Percentiles rank a stretch among this genome's conserved stretches.
phyloP scores from a whole-genome alignment of 92 coral and sea anemone genomes.

The Hydrozoanthus gracilis region DNA sequence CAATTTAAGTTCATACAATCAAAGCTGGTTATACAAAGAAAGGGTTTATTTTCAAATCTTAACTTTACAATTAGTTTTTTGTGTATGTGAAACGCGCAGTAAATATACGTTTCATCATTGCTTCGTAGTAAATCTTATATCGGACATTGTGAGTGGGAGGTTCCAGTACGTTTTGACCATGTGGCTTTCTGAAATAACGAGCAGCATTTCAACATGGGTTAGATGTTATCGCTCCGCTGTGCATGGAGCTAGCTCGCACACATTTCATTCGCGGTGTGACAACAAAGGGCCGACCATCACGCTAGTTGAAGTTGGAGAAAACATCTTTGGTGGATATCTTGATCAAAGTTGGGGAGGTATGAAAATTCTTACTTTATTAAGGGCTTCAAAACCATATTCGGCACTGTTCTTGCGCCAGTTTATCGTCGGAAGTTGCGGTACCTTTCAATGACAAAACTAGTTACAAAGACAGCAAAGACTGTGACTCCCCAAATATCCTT shows the following conservation, averaged over 20 bases:
- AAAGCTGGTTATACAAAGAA: too few species aligned
- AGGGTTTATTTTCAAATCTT: too few species aligned
- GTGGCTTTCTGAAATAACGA: not conserved
- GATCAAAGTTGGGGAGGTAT: constrained; percentile 50
- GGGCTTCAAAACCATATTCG: too few species aligned
- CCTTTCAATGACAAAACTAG: too few species aligned
- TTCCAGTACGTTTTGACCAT: constrained; percentile 1
- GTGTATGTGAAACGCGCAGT: too few species aligned
- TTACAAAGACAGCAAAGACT: too few species aligned
- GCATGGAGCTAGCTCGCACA: not conserved
- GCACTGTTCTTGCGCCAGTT: too few species aligned
- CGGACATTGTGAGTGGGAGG: constrained; percentile 5
- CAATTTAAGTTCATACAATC: too few species aligned
- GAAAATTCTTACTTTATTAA: not conserved
- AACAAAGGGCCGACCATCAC: constrained; percentile 26
- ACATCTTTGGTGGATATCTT: constrained; percentile 34
- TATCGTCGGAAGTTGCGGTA: too few species aligned
- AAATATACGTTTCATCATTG: not conserved
- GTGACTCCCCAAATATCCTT: too few species aligned
- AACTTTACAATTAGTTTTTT: too few species aligned
- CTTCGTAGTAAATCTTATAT: constrained; percentile 17
- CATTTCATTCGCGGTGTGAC: constrained; percentile 37
- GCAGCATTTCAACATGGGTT: constrained; percentile 14
- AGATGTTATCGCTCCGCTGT: constrained; percentile 3
- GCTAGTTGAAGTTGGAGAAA: not conserved